phyloP scores from a whole-genome alignment of 1,140 invertebrate species.

The Anastrepha obliqua region DNA sequence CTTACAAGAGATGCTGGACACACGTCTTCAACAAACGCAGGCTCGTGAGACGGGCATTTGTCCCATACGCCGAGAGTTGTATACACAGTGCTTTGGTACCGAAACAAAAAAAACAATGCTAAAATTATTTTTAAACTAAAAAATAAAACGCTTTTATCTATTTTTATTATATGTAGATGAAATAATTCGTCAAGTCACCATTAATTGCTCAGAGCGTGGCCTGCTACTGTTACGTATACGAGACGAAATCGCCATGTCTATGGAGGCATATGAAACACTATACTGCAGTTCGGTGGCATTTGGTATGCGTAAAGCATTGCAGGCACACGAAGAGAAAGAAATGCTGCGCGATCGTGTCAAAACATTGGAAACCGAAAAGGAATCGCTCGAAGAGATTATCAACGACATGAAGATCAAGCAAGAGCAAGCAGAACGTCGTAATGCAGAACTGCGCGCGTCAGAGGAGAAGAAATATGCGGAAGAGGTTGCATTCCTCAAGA shows the following conservation, averaged over 20 bases:
- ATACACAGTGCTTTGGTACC: constrained; percentile 96
- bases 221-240: constrained; percentile 91
- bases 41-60: constrained; percentile 98
- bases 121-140: neutral
- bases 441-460: constrained; percentile 87
- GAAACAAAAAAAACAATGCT: constrained; percentile 10
- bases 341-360: constrained; percentile 78
- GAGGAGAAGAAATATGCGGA: constrained; percentile 94
- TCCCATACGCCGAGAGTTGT: constrained; percentile 93
- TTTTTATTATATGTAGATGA: constrained; percentile 80
- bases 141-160: neutral
- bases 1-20: constrained; percentile 95
- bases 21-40: constrained; percentile 90
- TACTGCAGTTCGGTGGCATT: constrained; percentile 99
- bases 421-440: constrained; percentile 89
- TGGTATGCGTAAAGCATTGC: constrained; percentile 97
- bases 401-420: constrained; percentile 88
- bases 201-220: constrained; percentile 98
- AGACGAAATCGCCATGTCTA: constrained; percentile 97
- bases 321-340: constrained; percentile 82
- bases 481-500: constrained; percentile 92
- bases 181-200: constrained; percentile 94
- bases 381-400: constrained; percentile 85
- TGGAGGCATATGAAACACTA: constrained; percentile 93
- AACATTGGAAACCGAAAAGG: constrained; percentile 81